Conservation (phyloP, 1,140 invertebrate species). For the Apis laboriosa region DNA sequence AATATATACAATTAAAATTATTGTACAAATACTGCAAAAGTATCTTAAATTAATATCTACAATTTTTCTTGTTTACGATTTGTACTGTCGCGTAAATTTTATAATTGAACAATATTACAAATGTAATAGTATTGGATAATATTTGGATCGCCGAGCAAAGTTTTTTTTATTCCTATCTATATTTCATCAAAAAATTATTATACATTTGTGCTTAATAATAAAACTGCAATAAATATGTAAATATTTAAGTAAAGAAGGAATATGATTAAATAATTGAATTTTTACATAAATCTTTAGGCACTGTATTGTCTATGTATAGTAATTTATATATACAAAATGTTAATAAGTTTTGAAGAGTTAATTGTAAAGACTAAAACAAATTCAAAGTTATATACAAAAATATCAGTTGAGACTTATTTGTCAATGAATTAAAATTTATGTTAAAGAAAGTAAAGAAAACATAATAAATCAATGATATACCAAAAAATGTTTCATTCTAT, state of each 20-base stretch:
- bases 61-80: slow-evolving; percentile 56
- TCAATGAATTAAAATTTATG: no score
- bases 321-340: no score
- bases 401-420: no score
- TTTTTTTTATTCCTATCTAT: slow-evolving; percentile 18
- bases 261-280: slow-evolving; percentile 5
- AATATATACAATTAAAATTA: slow-evolving; percentile 4
- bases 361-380: no score
- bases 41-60: slow-evolving; percentile 35
- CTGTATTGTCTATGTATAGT: neutral
- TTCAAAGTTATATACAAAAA: no score
- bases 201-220: slow-evolving; percentile 8
- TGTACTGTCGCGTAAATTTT: slow-evolving; percentile 63
- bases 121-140: slow-evolving; percentile 54
- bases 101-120: slow-evolving; percentile 41
- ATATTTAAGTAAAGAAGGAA: neutral
- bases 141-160: slow-evolving; percentile 43
- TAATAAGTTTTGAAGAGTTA: no score
- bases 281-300: neutral
- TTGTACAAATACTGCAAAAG: slow-evolving; percentile 25
- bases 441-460: no score
- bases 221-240: neutral
- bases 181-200: neutral
- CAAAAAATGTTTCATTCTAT: no score
- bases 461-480: no score